phyloP scores from a whole-genome alignment of 2,797 vertebrate species.

The Enteromius thamalakanensis region DNA sequence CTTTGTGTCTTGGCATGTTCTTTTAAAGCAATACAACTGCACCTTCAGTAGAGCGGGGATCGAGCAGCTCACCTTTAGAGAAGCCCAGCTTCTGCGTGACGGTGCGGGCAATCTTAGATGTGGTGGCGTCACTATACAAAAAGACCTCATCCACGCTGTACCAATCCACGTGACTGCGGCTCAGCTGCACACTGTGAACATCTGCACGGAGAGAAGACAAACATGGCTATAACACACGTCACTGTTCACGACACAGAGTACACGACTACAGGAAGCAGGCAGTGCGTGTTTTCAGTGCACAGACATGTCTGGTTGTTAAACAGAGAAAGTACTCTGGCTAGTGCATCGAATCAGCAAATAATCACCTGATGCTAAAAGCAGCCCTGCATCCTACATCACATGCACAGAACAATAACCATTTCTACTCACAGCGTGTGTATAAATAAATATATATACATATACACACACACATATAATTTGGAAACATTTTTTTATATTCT shows the following conservation, averaged over 20 bases:
- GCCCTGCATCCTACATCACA: conserved; percentile 45
- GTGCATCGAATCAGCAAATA: conserved; percentile 58
- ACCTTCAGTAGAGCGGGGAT: conserved; percentile 8
- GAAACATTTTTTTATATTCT: no score
- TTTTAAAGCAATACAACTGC: not conserved
- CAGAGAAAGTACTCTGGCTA: conserved; percentile 61
- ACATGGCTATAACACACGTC: conserved; percentile 1
- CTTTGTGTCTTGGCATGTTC: conserved; percentile 37
- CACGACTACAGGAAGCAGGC: conserved; percentile 50
- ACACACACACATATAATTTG: no score
- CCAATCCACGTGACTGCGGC: conserved; percentile 96
- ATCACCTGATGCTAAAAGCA: conserved; percentile 59
- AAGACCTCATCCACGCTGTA: conserved; percentile 96
- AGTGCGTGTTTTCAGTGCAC: conserved; percentile 38
- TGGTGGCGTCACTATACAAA: conserved; percentile 97
- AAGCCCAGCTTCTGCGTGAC: conserved; percentile 97
- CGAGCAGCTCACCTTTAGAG: conserved; percentile 90
- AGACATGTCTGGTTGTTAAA: conserved; percentile 23
- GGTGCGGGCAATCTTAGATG: conserved; percentile 97
- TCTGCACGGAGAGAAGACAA: conserved; percentile 71
- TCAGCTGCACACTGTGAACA: conserved; percentile 92
- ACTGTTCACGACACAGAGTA: conserved; percentile 66
- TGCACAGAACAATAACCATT: conserved; percentile 12
- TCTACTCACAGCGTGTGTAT: not conserved
- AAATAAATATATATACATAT: no score